Base-by-base conservation (phyloP, 2,888 invertebrate genomes). In the Mythimna vitellina region DNA sequence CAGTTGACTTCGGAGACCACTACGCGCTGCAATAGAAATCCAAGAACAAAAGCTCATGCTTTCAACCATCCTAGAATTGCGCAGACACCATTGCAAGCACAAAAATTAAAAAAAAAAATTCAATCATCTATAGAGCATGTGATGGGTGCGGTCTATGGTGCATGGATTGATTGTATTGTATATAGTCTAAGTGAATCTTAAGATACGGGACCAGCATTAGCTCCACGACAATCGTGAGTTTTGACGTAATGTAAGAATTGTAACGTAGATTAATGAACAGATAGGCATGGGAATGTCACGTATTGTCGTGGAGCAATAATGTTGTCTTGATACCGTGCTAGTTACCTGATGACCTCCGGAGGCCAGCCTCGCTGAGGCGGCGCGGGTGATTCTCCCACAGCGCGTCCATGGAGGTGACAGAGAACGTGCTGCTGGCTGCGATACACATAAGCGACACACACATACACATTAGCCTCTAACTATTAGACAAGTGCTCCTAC, bases 311-410 rank as follows among this genome's bases (percentile, higher is more conserved):
- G 83, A 80, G 53, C 49, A 81, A 64, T 79, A 82, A 81, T 82
- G 81, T 86, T 77, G 81, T 71, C 66, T 70, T 66, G 68, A 83
- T 76, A 72, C 80, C 80, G 87, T 87, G 87, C 86, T 78, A 86
- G 84, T 95, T 97, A 98, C 98, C 98, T 97, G 98, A 97, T 90
- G 97, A 97, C 93, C 98, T 96, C 89, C 97, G 97, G 86, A 98
- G 96, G 90, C 97, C 98, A 88, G 98, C 97, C 96, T 98, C 98
- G 95, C 97, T 97, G 91, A 98, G 97, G 91, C 97, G 97, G 88
- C 97, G 97, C 86, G 97, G 97, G 89, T 97, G 97, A 92, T 96
- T 96, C 93, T 97, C 98, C 97, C 97, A 98, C 75, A 98, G 96
- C 88, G 97, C 96, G 93, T 98, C 98, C 97, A 97, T 97, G 87